Conservation (phyloP, 2,797 vertebrate genomes). For the Alectoris magna region DNA sequence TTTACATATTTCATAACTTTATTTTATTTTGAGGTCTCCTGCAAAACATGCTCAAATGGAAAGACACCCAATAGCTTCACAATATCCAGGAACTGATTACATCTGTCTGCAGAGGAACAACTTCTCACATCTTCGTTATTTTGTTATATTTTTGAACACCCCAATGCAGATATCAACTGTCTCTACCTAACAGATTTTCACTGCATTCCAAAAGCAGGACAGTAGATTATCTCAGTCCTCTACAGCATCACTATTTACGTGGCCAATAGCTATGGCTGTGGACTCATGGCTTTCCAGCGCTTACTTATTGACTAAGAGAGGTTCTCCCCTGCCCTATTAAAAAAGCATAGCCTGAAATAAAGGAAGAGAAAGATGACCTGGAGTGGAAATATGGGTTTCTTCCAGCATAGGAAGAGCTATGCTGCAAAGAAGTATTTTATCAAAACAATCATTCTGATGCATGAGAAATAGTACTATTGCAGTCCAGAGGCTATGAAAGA, state of each 20-base stretch:
- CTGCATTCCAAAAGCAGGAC: neutral
- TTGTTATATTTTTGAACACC: neutral
- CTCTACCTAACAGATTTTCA: neutral
- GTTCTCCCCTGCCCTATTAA: neutral
- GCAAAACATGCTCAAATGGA: neutral
- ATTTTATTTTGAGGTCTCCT: neutral
- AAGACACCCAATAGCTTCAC: neutral
- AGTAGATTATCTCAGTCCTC: neutral
- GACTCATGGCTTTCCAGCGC: neutral
- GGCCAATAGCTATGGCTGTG: neutral
- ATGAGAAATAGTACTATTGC: slow-evolving; percentile 43
- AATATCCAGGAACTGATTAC: neutral
- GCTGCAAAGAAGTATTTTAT: slow-evolving; percentile 17
- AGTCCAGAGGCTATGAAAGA: slow-evolving; percentile 37
- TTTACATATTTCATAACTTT: neutral
- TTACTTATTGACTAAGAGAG: neutral
- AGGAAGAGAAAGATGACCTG: neutral
- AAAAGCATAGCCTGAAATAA: neutral
- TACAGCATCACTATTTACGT: neutral
- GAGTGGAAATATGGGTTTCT: neutral
- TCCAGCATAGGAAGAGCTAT: neutral
- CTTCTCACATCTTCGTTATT: neutral
- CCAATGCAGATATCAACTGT: neutral
- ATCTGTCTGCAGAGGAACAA: slow-evolving; percentile 11
- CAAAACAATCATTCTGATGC: slow-evolving; percentile 41